A percentile compares a stretch with the other conserved stretches of the same genome.
Evolutionary conservation across 2,797 vertebrate species (phyloP).

Genomic region (Eupleurogrammus muticus): DNA sequence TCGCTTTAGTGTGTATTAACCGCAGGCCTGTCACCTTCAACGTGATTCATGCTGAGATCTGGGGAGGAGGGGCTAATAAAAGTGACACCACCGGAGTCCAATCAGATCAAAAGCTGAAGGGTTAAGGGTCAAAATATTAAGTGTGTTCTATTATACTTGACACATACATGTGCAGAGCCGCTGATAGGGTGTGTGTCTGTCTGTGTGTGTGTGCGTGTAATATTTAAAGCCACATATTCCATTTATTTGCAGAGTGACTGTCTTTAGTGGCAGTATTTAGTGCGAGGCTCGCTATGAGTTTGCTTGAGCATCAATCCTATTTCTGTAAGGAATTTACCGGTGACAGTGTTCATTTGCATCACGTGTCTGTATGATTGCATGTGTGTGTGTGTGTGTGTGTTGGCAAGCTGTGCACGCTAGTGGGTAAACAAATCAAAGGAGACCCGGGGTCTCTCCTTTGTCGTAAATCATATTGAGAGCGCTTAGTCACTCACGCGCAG

Average conservation of each 20-base stretch:
- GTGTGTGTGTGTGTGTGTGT: constrained; percentile 24
- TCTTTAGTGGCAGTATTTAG: constrained; percentile 43
- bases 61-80: constrained; percentile 33
- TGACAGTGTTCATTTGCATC: constrained; percentile 51
- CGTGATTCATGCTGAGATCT: constrained; percentile 48
- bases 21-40: constrained; percentile 53
- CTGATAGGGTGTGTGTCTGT: background rate
- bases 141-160: constrained; percentile 18
- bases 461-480: constrained; percentile 69
- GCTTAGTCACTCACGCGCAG: constrained; percentile 41
- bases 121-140: constrained; percentile 46
- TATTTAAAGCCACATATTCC: constrained; percentile 7
- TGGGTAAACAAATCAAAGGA: constrained; percentile 61
- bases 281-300: constrained; percentile 48
- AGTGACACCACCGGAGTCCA: constrained; percentile 33
- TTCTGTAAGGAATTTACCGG: constrained; percentile 43
- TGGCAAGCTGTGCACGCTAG: constrained; percentile 40
- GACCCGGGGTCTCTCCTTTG: constrained; percentile 50
- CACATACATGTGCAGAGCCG: background rate
- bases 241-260: constrained; percentile 5
- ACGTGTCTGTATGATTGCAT: constrained; percentile 2
- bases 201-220: background rate
- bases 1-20: constrained; percentile 32
- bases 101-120: constrained; percentile 52
- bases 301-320: constrained; percentile 57